Base-by-base conservation (phyloP, 2,797 vertebrate genomes). In the Trachurus trachurus region DNA sequence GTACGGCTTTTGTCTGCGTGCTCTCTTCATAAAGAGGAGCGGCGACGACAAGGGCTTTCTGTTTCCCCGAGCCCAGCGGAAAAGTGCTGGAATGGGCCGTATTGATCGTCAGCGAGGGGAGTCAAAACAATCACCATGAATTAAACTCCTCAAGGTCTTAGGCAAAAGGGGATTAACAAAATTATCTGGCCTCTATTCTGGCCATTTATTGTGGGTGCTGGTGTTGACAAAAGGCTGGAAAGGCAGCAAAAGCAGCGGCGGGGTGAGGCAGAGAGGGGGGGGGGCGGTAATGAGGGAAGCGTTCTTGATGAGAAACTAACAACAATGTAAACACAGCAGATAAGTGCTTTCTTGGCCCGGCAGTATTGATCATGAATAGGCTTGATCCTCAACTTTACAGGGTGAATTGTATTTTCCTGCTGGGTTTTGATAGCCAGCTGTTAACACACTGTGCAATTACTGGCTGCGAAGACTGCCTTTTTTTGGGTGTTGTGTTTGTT, bases 131-230 rank as follows among this genome's bases (percentile, higher is more conserved):
- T 93, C 92, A 92, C 86, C 85, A 88, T 91, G 88, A 94, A 92
- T 94, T 92, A 93, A 94, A 94, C 87, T 90, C 87, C 84, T 92
- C 90, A 94, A 93, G 90, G 93, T 94, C 92, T 94, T 87, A 88
- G 90, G 88, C 84, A 89, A 89, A 89, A 26, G 82, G 84, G 86
- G 92, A 93, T 93, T 93, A 93, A 88, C 89, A 75, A 90, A 91
- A 92, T 94, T 85, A 94, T 92, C 89, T 80, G 88, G 80, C 83
- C 78, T 76, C 75, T 67, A 69, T 87, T 88, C 85, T 70, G 82
- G 85, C 75, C 80, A 68, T 92, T 88, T 83, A 78, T 88, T 70
- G 78, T 83, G 17, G 5, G 39, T 31, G 78, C 82, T 17, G 26
- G 71, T 81, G 89, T 84, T 89, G 85, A 93, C 90, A 91, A 87